Base-by-base conservation (phyloP, 2,113 vertebrate species). In the Syngnathus floridae region DNA sequence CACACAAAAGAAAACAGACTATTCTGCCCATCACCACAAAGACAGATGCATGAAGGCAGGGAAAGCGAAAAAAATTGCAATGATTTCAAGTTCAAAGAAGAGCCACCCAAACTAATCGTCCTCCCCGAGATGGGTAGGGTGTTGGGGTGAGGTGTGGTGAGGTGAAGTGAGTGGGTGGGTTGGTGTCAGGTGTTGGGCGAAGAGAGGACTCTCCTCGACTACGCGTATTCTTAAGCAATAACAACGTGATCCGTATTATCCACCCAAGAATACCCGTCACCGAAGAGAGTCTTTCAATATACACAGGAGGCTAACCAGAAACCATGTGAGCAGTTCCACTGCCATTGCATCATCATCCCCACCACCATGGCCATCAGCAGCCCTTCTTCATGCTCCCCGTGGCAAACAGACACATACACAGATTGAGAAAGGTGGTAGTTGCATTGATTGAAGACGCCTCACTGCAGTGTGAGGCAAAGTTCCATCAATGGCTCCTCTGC, bases 151-250 rank as follows among this genome's bases (percentile, higher is more conserved):
- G 64, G 68, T 69, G 73, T 16, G 67, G 68, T 66, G 61, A 72
- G 79, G 76, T 76, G 82, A 71, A 70, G 80, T 82, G 80, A 35
- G 14, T 16, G 14, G 43, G 61, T 66, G 76, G 67, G 78, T 62
- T 56, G 70, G 56, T 78, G 80, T 70, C 77, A 77, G 82, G 76
- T 72, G 73, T 81, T 78, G 77, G 81, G 91, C 90, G 96, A 93
- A 93, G 96, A 93, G 90, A 91, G 92, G 94, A 98, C 97, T 97
- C 96, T 98, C 97, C 96, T 98, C 97, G 94, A 98, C 97, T 99
- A 98, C 97, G 96, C 96, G 96, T 98, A 99, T 99, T 98, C 97
- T 99, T 98, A 99, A 99, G 97, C 97, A 99, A 98, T 98, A 99
- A 99, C 97, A 98, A 98, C 97, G 96, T 96, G 94, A 98, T 98